Percentiles rank a stretch among this genome's conserved stretches.
Conservation (phyloP, 2,113 vertebrate genomes). For the Coptodon bakossiorum region DNA sequence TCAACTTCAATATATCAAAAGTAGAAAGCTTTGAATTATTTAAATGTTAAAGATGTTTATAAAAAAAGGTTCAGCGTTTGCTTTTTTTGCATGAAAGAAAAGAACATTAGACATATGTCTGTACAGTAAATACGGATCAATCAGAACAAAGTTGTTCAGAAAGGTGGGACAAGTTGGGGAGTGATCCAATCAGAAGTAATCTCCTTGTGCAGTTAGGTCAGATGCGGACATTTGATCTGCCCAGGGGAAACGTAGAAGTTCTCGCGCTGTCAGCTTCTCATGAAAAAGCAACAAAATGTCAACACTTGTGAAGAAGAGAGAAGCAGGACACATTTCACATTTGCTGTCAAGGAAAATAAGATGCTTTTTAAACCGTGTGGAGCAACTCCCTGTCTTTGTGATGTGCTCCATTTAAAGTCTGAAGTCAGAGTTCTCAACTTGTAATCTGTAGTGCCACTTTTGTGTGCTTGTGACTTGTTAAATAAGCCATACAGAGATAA, state of each 20-base stretch:
- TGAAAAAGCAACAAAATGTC: background rate
- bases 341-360: background rate
- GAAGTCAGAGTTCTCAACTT: background rate
- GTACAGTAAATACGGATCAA: background rate
- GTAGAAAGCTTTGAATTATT: background rate
- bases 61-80: background rate
- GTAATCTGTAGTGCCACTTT: background rate
- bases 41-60: background rate
- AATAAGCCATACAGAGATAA: background rate
- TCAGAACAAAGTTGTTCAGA: background rate
- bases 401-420: background rate
- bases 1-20: background rate
- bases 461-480: background rate
- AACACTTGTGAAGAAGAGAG: background rate
- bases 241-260: background rate
- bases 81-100: background rate
- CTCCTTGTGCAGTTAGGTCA: background rate
- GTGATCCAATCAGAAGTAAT: background rate
- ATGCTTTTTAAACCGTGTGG: background rate
- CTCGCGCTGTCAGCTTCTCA: background rate
- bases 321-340: background rate
- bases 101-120: background rate
- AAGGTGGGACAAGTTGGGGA: background rate
- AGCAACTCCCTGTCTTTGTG: background rate
- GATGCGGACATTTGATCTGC: background rate